Base-by-base conservation (phyloP, 2,797 vertebrate species). In the Cryptoprocta ferox region DNA sequence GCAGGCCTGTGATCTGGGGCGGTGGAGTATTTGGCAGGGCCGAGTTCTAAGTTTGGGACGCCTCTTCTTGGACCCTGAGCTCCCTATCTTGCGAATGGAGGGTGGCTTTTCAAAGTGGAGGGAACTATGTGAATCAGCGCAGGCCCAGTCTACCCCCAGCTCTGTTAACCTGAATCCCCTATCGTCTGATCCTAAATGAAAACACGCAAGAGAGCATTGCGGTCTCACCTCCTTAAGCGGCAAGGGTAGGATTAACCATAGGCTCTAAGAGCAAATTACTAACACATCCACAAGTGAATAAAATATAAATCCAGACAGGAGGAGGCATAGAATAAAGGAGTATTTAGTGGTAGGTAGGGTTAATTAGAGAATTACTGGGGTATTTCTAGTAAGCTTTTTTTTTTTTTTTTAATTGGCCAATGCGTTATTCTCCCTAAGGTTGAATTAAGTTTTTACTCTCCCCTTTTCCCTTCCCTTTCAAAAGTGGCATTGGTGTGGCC, bases 391-490 rank as follows among this genome's bases (percentile, higher is more conserved):
- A 85, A 75, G 37, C 3, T 78, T 83, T 78, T 89, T 63, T n/a
- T 68, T 28, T 75, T 39, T 71, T 26, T 76, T 56, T 56, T 3
- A 63, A 39, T 89, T 91, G 45, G 26, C 66, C 53, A 81, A 28
- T 61, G 12, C 89, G 24, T 91, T 56, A 66, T 94, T 89, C 66
- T 93, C 71, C 61, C 76, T 92, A 75, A 89, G 68, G 18, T 96
- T 94, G 81, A 97, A 89, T 81, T 86, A 88, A 37, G 6, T 84
- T 89, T 97, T 83, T 94, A 59, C 39, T 85, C 48, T 75, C 53
- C 26, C 78, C 56, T 39, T 92, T 35, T 89, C 18, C 90, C 81
- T 89, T 96, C 71, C 83, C 30, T 92, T 94, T 89, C 32, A 89
- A 89, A 97, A 95, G 50, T 63, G 73, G 66, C 65, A 70, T 89